Base-by-base conservation (phyloP, 2,888 invertebrate genomes). In the Eubasilissa splendida region DNA sequence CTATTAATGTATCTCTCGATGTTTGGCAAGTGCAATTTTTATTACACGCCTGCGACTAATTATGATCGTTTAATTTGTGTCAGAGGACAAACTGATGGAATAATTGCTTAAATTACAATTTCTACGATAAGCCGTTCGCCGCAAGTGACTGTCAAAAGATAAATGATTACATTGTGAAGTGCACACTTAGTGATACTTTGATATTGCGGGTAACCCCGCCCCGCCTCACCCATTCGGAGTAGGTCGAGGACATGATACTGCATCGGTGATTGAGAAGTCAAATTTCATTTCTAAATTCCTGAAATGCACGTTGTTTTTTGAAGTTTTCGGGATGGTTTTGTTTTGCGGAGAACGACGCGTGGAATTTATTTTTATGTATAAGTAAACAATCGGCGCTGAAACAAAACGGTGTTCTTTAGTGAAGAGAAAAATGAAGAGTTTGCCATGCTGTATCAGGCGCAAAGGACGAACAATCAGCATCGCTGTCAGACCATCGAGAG, bases 401-500 rank as follows among this genome's bases (percentile, higher is more conserved):
- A 54, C 10, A 22, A 22, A 22, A 9, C 54, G 54, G 2, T 54
- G 54, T 22, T 22, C 22, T 22, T 22, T 50, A 50, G 54, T 7
- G 9, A 63, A 50, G 33, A 70, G 68, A 70, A 70, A 77, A 77
- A 59, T 70, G 14, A 77, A 66, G 56, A 65, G 77, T 77, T 14
- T n/a, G 9, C 14, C 52, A 68, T 68, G 68, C 22, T 50, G 59
- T 9, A 42, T 42, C 50, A 22, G 63, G 63, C 50, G 79, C 52
- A 42, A 77, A 58, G 79, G 65, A 79, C 65, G 11, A 78, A 78
- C 80, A 33, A 80, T 80, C 80, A 77, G 50, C 80, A 74, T 52
- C 56, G 59, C 77, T 80, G 80, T 77, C 80, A 77, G 22, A 11
- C 54, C 71, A 11, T 56, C 14, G 52, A 63, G 60, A 14, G 50